These are phyloP conservation scores for cat (Felis catus) DNA, from an alignment of 2,113 vertebrate genomes.

Conservation along the genomic window DNA sequence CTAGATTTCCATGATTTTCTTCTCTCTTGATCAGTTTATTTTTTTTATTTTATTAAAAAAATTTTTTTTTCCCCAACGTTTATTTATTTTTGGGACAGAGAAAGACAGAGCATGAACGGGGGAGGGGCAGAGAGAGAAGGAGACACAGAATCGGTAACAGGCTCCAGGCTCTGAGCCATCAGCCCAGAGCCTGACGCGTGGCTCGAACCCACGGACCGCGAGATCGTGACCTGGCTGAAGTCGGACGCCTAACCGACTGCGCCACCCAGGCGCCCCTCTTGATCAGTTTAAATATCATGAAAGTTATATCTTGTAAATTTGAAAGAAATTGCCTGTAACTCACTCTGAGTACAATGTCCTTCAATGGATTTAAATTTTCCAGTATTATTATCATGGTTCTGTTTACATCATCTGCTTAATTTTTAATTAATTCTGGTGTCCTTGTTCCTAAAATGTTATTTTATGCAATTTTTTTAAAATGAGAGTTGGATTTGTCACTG, in stretches of 20 bases:
- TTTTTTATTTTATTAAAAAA: too few relatives aligned
- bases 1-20: slow-evolving; percentile 2
- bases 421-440: not conserved
- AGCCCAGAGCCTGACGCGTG: too few relatives aligned
- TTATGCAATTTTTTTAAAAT: not conserved
- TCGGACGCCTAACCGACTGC: too few relatives aligned
- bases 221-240: too few relatives aligned
- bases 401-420: not conserved
- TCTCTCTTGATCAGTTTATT: not conserved
- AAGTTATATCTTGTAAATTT: not conserved
- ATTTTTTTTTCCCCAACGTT: too few relatives aligned
- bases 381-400: not conserved
- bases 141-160: too few relatives aligned
- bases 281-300: not conserved
- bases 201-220: too few relatives aligned
- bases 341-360: not conserved
- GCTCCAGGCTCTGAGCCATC: too few relatives aligned
- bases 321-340: not conserved
- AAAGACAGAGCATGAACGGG: too few relatives aligned
- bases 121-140: too few relatives aligned
- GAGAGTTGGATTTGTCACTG: not conserved
- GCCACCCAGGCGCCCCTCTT: not conserved
- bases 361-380: not conserved
- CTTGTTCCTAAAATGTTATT: not conserved
- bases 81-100: too few relatives aligned